Evolutionary conservation across 1,140 invertebrate genomes (phyloP).

Genomic region (Thalassaphorura encarpata): DNA sequence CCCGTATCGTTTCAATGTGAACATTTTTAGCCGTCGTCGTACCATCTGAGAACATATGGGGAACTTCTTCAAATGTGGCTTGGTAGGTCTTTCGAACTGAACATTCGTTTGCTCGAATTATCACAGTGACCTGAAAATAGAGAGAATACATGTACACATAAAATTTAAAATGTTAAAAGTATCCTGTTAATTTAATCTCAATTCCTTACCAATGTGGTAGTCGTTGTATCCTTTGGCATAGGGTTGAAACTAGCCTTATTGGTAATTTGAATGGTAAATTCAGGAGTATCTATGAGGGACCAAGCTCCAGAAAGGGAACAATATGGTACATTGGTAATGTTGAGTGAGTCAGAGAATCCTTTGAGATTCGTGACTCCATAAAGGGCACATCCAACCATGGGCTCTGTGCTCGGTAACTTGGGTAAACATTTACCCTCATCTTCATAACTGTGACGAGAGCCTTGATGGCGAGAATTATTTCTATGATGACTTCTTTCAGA

Average conservation of each 20-base stretch:
- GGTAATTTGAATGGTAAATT: conserved; percentile 31
- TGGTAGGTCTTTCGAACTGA: conserved; percentile 31
- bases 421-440: too few relatives aligned
- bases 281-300: conserved; percentile 27
- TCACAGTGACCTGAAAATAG: conserved; percentile 28
- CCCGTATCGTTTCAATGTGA: conserved; percentile 26
- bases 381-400: conserved; percentile 28
- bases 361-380: conserved; percentile 31
- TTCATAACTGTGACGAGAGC: too few relatives aligned
- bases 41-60: conserved; percentile 31
- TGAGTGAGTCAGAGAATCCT: conserved; percentile 26
- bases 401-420: too few relatives aligned
- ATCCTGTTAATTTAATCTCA: neutral
- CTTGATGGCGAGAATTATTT: too few relatives aligned
- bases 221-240: conserved; percentile 31
- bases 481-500: too few relatives aligned
- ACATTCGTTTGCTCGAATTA: conserved; percentile 30
- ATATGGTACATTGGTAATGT: conserved; percentile 25
- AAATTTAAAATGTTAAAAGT: conserved; percentile 6
- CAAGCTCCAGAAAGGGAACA: conserved; percentile 30
- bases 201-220: conserved; percentile 28
- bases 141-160: neutral
- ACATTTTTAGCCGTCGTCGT: conserved; percentile 26
- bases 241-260: conserved; percentile 29
- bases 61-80: conserved; percentile 31